Evolutionary conservation across 2,888 invertebrate species (phyloP).

Genomic region (Atherix ibis): DNA sequence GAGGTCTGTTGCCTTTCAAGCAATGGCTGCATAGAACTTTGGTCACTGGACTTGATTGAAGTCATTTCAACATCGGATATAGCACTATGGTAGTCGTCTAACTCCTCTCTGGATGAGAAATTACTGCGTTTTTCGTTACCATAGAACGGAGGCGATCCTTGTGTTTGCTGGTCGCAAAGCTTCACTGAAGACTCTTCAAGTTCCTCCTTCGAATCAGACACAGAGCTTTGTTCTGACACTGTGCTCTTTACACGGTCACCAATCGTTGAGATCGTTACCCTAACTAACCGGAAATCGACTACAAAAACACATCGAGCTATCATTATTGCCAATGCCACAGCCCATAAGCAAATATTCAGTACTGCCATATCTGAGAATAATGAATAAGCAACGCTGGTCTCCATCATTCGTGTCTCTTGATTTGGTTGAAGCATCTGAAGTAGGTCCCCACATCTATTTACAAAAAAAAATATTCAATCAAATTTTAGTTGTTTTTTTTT

Average conservation of each 20-base stretch:
- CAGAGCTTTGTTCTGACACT: not conserved
- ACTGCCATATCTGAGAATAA: not conserved
- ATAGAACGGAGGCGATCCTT: not conserved
- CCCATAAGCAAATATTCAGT: no score
- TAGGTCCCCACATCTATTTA: conserved; percentile 24
- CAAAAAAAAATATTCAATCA: not conserved
- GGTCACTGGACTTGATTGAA: not conserved
- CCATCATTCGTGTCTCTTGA: no score
- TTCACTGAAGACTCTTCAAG: not conserved
- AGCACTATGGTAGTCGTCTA: conserved; percentile 7
- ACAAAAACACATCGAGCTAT: conserved; percentile 21
- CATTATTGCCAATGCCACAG: conserved; percentile 22
- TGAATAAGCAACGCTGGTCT: no score
- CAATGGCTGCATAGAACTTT: conserved; percentile 2
- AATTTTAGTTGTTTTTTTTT: not conserved
- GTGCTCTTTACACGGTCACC: not conserved
- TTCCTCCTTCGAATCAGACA: not conserved
- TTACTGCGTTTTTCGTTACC: not conserved
- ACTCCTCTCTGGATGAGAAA: conserved; percentile 5
- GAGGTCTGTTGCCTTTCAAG: no score
- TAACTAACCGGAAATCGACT: conserved; percentile 23
- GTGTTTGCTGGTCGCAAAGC: not conserved
- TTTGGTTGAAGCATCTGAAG: conserved; percentile 21
- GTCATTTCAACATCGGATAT: conserved; percentile 3
- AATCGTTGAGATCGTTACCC: conserved; percentile 1